A percentile compares a stretch with the other conserved stretches of the same genome.
Evolutionary conservation across 2,797 vertebrate species (phyloP).

Genomic region (Eulemur mongoz): DNA sequence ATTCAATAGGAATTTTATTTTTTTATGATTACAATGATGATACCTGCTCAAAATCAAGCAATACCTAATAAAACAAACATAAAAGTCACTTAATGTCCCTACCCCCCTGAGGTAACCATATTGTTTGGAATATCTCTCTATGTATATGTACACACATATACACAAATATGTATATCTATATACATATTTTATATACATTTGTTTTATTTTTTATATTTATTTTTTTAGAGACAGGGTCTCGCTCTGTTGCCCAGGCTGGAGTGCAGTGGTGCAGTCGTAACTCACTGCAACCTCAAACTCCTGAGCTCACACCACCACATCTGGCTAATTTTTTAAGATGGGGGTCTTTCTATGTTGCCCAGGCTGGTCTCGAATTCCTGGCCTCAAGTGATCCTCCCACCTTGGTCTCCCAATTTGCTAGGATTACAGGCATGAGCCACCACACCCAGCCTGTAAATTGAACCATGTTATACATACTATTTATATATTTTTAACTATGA

Average conservation of each 20-base stretch:
- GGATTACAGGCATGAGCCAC: not conserved
- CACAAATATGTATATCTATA: not conserved
- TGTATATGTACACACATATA: not conserved
- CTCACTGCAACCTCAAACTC: not conserved
- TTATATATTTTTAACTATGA: not conserved
- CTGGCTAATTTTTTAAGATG: not conserved
- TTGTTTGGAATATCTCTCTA: not conserved
- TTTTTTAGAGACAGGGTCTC: not conserved
- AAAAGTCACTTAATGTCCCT: not conserved
- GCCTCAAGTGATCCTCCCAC: not conserved
- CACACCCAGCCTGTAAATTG: not conserved
- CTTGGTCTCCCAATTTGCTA: not conserved
- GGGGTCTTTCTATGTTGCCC: not conserved
- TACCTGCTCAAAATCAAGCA: not conserved
- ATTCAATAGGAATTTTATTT: not conserved
- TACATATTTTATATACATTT: not conserved
- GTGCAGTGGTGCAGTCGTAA: too few relatives aligned
- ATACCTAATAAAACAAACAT: not conserved
- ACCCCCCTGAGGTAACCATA: not conserved
- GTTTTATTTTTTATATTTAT: not conserved
- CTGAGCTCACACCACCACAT: not conserved
- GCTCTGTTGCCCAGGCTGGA: not conserved
- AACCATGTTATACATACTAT: not conserved
- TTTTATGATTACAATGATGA: not conserved
- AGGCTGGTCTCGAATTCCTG: not conserved